Evolutionary conservation across 1,140 invertebrate species (phyloP).

Genomic region (Agrilus planipennis): DNA sequence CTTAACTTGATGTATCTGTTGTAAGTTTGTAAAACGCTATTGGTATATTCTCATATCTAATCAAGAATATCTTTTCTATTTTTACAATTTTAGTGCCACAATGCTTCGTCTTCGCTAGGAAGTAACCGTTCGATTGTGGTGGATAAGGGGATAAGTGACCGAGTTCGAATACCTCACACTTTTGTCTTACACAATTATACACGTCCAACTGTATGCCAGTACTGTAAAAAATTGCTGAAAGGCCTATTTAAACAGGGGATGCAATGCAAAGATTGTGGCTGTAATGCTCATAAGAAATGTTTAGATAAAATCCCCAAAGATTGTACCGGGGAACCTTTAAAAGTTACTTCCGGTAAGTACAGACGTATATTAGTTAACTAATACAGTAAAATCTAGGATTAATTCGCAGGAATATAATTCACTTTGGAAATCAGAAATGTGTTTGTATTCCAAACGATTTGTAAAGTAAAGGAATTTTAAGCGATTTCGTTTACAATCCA

Average conservation of each 20-base stretch:
- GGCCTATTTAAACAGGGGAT: constrained; percentile 94
- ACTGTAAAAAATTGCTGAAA: constrained; percentile 89
- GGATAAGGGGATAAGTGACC: constrained; percentile 54
- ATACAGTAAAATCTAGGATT: no score
- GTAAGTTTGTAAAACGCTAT: no score
- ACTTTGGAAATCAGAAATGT: neutral
- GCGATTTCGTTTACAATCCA: no score
- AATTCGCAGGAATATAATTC: neutral
- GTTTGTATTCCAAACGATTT: no score
- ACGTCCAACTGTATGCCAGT: constrained; percentile 88
- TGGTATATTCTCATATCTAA: no score
- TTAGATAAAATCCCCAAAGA: constrained; percentile 89
- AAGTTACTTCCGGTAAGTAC: no score
- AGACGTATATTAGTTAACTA: no score
- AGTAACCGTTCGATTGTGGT: constrained; percentile 63
- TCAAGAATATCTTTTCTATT: constrained; percentile 2
- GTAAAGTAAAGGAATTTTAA: no score
- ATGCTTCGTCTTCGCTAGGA: constrained; percentile 62
- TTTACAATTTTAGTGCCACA: constrained; percentile 20
- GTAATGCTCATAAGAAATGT: constrained; percentile 97
- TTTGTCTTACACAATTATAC: constrained; percentile 89
- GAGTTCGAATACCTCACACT: constrained; percentile 84
- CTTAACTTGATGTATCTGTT: no score
- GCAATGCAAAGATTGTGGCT: constrained; percentile 97
- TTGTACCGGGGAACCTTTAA: constrained; percentile 74